Conservation (phyloP, 2,113 vertebrate genomes). For the Oryzias woworae region DNA sequence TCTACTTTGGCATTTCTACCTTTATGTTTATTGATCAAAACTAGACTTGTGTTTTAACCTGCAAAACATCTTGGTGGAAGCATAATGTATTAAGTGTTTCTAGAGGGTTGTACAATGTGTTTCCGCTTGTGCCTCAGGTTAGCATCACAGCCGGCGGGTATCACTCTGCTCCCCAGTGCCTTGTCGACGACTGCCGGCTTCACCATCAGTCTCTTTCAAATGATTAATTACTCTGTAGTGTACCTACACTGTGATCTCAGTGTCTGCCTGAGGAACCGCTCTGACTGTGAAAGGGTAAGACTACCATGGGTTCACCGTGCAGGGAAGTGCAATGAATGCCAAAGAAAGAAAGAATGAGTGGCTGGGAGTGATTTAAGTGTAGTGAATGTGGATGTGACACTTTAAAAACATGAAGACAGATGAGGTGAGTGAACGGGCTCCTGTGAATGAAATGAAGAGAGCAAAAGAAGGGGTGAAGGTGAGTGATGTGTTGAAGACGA, state of each 20-base stretch:
- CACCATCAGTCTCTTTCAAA: conserved; percentile 82
- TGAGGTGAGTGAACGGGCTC: conserved; percentile 12
- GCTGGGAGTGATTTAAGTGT: conserved; percentile 53
- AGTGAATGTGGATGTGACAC: conserved; percentile 29
- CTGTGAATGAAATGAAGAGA: conserved; percentile 25
- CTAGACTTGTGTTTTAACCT: background rate
- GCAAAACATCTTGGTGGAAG: background rate
- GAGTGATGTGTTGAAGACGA: background rate
- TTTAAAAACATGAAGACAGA: conserved; percentile 35
- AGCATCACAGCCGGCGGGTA: conserved; percentile 62
- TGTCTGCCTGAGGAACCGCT: conserved; percentile 65
- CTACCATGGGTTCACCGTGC: conserved; percentile 16
- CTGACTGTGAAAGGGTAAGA: conserved; percentile 71
- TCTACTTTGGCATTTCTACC: conserved; percentile 6
- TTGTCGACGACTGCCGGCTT: conserved; percentile 70
- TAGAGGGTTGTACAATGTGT: conserved; percentile 10
- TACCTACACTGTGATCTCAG: conserved; percentile 80
- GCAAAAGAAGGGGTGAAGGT: conserved; percentile 9
- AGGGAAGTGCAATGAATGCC: conserved; percentile 29
- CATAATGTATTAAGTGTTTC: background rate
- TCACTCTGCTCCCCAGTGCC: conserved; percentile 62
- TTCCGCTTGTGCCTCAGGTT: conserved; percentile 44
- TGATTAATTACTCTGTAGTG: conserved; percentile 79
- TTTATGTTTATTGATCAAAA: conserved; percentile 11
- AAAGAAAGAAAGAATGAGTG: conserved; percentile 29